Base-by-base conservation (phyloP, 2,113 vertebrate species). In the Miniopterus natalensis region DNA sequence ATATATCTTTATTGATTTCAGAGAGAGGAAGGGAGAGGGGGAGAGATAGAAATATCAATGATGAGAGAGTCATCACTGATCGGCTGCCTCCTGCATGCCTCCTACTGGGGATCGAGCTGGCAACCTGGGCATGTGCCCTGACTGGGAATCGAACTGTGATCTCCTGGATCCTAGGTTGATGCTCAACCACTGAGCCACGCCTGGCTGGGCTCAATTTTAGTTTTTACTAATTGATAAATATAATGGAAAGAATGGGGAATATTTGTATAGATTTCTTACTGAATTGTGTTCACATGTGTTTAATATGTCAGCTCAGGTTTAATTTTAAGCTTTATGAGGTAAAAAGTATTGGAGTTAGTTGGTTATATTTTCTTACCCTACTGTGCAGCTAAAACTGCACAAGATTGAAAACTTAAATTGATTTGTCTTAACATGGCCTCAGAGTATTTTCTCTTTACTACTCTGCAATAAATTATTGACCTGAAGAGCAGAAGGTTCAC, bases 201-300 rank as follows among this genome's bases (percentile, higher is more conserved):
- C 36, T 36, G 36, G 36, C 36, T 36, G 36, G 36, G 36, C 36
- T 36, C 36, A 36, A 36, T 36, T 36, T 36, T 36, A 36, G 36
- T 81, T 81, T 79, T 85, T 55, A 75, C 61, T 71, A 29, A 47
- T 92, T 71, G 70, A 61, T 88, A 88, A 77, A 92, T 83, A 57
- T 21, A 81, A 66, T 75, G 65, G 31, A 61, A 87, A 90, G 42
- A 75, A 49, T 75, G 23, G 55, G 6, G 70, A 59, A 31, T 83
- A 68, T 81, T 87, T 93, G 18, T 66, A 29, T 73, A 53, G 14
- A 77, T 90, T 63, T 85, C 51, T 91, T 77, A 27, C 17, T 78
- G 31, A 40, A 57, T 78, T 53, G 8, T 84, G 29, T 88, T 86
- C 13, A 63, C 17, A 49, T 36, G 36, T 57, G 23, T 92, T 88